phyloP scores from a whole-genome alignment of 2,888 invertebrate species.

The Harmothoe impar region DNA sequence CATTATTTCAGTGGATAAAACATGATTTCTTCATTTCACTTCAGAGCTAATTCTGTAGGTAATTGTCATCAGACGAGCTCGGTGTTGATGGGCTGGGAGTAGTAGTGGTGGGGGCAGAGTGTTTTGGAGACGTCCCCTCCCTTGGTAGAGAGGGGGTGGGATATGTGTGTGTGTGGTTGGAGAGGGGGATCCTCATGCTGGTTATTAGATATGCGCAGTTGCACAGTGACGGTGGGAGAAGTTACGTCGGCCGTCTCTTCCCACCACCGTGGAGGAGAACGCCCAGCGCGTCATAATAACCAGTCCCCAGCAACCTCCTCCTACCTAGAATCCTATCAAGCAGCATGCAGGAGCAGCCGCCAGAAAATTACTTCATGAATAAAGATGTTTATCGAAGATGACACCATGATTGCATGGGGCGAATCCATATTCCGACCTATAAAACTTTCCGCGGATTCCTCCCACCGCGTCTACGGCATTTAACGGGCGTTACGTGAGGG shows the following conservation, averaged over 20 bases:
- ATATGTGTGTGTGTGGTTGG: neutral
- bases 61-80: neutral
- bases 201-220: constrained; percentile 4
- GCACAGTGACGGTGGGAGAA: neutral
- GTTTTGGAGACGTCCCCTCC: too few relatives aligned
- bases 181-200: neutral
- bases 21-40: constrained; percentile 16
- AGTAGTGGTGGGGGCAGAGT: neutral
- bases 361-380: constrained; percentile 45
- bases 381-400: constrained; percentile 45
- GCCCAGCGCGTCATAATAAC: neutral
- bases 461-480: neutral
- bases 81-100: neutral
- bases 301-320: neutral
- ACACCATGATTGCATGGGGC: constrained; percentile 33
- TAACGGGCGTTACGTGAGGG: neutral
- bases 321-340: constrained; percentile 12
- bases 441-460: constrained; percentile 30
- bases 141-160: too few relatives aligned
- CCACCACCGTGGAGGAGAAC: neutral
- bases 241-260: constrained; percentile 16
- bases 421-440: constrained; percentile 37
- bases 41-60: neutral
- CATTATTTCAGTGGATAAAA: neutral
- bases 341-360: neutral